These are phyloP conservation scores for Gastrophysa polygoni DNA, from an alignment of 2,888 invertebrate species.

Conservation along the genomic window DNA sequence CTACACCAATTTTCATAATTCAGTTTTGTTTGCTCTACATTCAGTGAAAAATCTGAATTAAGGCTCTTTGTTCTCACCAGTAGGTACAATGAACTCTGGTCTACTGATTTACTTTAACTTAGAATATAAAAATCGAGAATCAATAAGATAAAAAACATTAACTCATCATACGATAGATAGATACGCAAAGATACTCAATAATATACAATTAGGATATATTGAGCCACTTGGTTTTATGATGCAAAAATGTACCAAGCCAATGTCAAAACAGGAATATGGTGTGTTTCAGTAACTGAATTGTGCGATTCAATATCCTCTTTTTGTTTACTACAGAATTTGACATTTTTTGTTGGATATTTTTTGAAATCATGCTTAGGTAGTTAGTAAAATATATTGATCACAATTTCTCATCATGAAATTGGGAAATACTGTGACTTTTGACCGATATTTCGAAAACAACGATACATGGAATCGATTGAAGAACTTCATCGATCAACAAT, in stretches of 20 bases:
- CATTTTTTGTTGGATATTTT: constrained; percentile 40
- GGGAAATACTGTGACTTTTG: neutral
- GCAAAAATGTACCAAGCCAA: constrained; percentile 39
- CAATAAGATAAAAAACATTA: constrained; percentile 14
- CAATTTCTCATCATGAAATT: neutral
- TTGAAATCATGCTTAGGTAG: constrained; percentile 41
- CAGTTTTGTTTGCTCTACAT: constrained; percentile 23
- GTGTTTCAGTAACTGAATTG: constrained; percentile 41
- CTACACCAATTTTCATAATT: constrained; percentile 27
- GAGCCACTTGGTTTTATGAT: constrained; percentile 45
- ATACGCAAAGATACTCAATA: constrained; percentile 27
- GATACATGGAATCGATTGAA: neutral
- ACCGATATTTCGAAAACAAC: neutral
- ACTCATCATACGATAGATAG: constrained; percentile 23
- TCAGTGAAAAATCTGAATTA: constrained; percentile 28
- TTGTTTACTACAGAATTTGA: constrained; percentile 47
- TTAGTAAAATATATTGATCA: constrained; percentile 44
- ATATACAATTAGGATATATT: constrained; percentile 42
- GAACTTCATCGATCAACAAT: too few species aligned
- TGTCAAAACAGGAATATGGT: constrained; percentile 24
- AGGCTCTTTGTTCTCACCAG: constrained; percentile 21
- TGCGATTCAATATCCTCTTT: constrained; percentile 44
- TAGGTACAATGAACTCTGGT: constrained; percentile 5
- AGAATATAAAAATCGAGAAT: constrained; percentile 29
- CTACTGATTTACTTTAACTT: constrained; percentile 12